Evolutionary conservation across 2,888 invertebrate genomes (phyloP).

Genomic region (Limnephilus rhombicus): DNA sequence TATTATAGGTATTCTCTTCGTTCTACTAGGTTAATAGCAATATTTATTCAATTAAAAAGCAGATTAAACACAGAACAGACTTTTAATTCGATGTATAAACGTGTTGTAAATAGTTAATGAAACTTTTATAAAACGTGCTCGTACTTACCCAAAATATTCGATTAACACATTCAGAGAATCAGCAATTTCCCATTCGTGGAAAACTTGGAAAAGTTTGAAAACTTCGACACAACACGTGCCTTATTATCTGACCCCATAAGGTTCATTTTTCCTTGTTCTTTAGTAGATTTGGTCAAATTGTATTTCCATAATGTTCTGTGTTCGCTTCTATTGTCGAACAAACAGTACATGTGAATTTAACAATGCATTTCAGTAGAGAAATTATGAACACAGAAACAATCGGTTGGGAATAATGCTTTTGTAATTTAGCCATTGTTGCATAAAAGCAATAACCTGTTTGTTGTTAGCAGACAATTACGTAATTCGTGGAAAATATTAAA

Average conservation of each 20-base stretch:
- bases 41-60: too few species aligned
- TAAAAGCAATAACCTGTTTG: neutral
- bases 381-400: neutral
- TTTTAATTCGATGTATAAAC: neutral
- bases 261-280: neutral
- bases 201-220: neutral
- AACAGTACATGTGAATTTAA: neutral
- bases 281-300: neutral
- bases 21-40: too few species aligned
- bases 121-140: neutral
- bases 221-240: neutral
- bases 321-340: neutral
- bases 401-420: neutral
- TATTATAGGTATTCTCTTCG: too few species aligned
- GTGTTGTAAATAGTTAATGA: neutral
- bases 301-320: neutral
- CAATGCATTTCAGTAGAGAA: neutral
- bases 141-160: neutral
- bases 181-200: neutral
- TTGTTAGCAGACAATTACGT: neutral
- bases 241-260: neutral
- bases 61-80: too few species aligned
- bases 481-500: neutral
- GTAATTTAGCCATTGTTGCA: neutral
- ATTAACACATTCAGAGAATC: neutral